Evolutionary conservation across 2,113 vertebrate species (phyloP).

Genomic region (Porphyrio hochstetteri): DNA sequence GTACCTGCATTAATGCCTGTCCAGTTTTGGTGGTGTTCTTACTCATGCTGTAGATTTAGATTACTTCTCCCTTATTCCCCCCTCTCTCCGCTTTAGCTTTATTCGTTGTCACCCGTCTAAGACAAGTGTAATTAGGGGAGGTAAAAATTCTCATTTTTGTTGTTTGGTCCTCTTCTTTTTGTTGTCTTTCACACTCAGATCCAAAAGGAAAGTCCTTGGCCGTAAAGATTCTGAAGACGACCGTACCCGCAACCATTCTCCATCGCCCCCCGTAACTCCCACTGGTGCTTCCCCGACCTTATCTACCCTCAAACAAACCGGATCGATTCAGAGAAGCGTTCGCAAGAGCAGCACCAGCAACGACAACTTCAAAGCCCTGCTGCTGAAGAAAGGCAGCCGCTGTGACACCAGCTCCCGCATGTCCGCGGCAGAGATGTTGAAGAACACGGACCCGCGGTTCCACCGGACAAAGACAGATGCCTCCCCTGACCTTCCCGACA

Average conservation of each 20-base stretch:
- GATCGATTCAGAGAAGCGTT: conserved; percentile 91
- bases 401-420: conserved; percentile 90
- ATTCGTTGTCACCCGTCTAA: conserved; percentile 9
- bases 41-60: neutral
- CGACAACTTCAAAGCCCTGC: conserved; percentile 97
- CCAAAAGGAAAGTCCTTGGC: conserved; percentile 96
- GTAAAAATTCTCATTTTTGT: neutral
- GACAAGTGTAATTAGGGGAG: neutral
- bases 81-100: neutral
- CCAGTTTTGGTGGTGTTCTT: conserved; percentile 40
- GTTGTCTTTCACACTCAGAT: conserved; percentile 76
- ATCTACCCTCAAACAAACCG: conserved; percentile 78
- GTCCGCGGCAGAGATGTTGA: conserved; percentile 95
- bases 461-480: conserved; percentile 81
- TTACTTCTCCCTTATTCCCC: neutral
- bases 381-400: conserved; percentile 94
- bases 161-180: neutral
- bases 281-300: conserved; percentile 76
- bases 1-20: neutral
- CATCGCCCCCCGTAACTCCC: conserved; percentile 89
- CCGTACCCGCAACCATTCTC: conserved; percentile 77
- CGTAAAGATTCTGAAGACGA: conserved; percentile 95
- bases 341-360: conserved; percentile 95
- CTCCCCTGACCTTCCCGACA: conserved; percentile 59
- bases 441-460: conserved; percentile 89